These are phyloP conservation scores for Martes martes DNA, from an alignment of 2,113 vertebrate genomes.

Conservation along the genomic window DNA sequence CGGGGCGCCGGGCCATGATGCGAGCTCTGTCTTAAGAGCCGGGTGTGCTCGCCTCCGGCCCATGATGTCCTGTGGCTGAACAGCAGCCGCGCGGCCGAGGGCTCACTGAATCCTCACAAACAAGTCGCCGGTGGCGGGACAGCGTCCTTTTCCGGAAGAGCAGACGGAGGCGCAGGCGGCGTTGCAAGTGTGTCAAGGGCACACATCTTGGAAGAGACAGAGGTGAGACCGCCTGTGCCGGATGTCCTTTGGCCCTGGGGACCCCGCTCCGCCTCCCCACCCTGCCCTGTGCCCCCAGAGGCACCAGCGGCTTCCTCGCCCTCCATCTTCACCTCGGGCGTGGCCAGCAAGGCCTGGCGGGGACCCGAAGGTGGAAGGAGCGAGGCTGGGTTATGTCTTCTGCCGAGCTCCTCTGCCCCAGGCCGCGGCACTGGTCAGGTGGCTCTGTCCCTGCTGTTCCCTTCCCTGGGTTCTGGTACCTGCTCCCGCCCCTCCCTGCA, in stretches of 20 bases:
- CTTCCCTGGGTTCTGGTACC: background rate
- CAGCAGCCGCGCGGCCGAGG: background rate
- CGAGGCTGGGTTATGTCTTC: background rate
- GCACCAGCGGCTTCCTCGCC: background rate
- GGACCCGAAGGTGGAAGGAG: fast-evolving
- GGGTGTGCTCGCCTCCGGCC: background rate
- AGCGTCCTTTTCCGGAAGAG: background rate
- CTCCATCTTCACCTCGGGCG: background rate
- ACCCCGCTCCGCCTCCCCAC: fast-evolving
- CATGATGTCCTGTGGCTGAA: fast-evolving
- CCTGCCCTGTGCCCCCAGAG: background rate
- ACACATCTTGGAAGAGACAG: background rate
- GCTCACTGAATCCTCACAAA: background rate
- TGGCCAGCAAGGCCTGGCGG: background rate
- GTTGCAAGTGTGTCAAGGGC: background rate
- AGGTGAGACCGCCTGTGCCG: background rate
- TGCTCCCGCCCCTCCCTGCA: fast-evolving
- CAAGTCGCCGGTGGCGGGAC: fast-evolving
- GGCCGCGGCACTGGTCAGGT: background rate
- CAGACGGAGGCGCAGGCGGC: background rate
- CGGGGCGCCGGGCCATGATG: fast-evolving
- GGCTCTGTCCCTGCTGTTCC: background rate
- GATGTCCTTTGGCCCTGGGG: fast-evolving
- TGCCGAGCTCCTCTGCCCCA: too few species aligned
- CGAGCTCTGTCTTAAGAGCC: fast-evolving